Conservation (phyloP, 2,797 vertebrate genomes). For the Oreonectes daqikongensis region DNA sequence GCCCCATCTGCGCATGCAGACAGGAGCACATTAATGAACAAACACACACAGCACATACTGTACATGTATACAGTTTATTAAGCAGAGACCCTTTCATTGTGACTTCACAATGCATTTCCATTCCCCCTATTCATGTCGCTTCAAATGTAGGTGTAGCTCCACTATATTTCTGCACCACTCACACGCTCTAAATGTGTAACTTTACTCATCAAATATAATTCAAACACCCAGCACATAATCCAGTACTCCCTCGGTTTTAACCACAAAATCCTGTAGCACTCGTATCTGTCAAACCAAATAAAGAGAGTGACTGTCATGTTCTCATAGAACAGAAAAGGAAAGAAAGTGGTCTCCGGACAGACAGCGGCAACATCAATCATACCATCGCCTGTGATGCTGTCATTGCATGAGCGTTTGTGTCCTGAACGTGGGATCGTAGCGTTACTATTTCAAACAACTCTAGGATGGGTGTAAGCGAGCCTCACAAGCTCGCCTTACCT, state of each 20-base stretch:
- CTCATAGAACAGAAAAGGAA: neutral
- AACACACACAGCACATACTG: slow-evolving; percentile 27
- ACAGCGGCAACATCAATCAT: neutral
- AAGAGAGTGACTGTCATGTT: neutral
- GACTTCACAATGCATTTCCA: too few species aligned
- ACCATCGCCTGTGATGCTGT: neutral
- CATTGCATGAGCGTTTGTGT: neutral
- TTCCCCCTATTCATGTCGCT: neutral
- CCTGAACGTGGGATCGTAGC: neutral
- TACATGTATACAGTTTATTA: slow-evolving; percentile 26
- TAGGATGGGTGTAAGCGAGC: neutral
- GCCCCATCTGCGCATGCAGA: slow-evolving; percentile 71
- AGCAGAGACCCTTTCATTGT: neutral
- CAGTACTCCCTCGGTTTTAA: neutral
- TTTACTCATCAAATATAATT: neutral
- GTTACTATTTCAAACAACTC: neutral
- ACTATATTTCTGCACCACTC: too few species aligned
- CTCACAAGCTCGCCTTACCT: neutral
- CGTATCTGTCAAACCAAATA: neutral
- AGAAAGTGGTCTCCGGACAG: neutral
- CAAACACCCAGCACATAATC: neutral
- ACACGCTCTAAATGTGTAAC: neutral
- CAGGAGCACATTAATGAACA: slow-evolving; percentile 30
- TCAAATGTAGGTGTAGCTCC: too few species aligned
- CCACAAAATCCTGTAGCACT: neutral